Evolutionary conservation across 2,113 vertebrate species (phyloP).

Genomic region (Sceloporus undulatus): DNA sequence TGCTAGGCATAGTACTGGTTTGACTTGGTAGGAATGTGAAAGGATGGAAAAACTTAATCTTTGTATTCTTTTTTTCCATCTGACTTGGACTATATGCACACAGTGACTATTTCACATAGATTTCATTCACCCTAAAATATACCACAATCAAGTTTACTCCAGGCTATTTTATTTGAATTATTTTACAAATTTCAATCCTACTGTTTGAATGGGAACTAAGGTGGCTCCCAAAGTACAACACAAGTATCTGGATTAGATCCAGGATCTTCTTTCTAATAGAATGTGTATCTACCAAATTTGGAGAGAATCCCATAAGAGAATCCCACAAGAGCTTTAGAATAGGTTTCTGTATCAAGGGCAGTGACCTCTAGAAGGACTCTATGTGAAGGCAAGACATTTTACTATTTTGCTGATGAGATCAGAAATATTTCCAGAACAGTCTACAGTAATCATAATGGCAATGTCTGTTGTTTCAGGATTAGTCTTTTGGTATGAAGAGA

Average conservation of each 20-base stretch:
- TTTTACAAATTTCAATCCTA: not conserved
- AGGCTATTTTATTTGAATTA: too few species aligned
- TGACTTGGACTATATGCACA: not conserved
- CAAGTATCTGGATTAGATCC: not conserved
- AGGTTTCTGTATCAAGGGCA: not conserved
- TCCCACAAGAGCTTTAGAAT: not conserved
- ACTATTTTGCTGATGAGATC: constrained; percentile 41
- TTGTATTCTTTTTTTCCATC: not conserved
- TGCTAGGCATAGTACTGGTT: not conserved
- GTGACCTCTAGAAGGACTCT: constrained; percentile 34
- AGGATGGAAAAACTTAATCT: not conserved
- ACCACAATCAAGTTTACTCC: not conserved
- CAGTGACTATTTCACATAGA: not conserved
- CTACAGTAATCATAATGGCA: constrained; percentile 69
- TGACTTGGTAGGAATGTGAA: not conserved
- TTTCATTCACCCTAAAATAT: not conserved
- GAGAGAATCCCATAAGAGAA: not conserved
- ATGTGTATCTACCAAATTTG: not conserved
- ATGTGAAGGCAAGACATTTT: constrained; percentile 16
- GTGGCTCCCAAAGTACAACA: not conserved
- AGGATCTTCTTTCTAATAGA: not conserved
- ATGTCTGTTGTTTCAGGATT: constrained; percentile 73
- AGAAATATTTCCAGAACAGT: constrained; percentile 61
- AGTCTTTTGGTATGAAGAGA: constrained; percentile 74
- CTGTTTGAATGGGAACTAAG: not conserved